Percentiles rank a stretch among this genome's conserved stretches.
These are phyloP conservation scores for Temnothorax rugatulus DNA, from an alignment of 2,888 invertebrate species.

Conservation along the genomic window DNA sequence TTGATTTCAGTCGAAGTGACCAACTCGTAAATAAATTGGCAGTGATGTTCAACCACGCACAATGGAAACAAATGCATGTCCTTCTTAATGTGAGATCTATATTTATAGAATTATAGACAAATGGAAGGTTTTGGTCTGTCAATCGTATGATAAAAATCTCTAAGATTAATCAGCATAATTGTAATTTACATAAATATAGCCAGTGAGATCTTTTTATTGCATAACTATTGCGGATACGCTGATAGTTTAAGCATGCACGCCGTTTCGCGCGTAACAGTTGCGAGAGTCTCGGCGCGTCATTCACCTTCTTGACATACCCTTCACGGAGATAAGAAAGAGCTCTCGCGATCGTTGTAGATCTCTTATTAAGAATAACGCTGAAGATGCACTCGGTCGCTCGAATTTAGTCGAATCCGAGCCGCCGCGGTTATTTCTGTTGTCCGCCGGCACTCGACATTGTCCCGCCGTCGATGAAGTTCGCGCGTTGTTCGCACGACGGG, in stretches of 20 bases:
- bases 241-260: background rate
- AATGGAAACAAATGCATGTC: background rate
- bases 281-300: too few species aligned
- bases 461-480: constrained; percentile 29
- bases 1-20: background rate
- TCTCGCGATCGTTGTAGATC: background rate
- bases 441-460: constrained; percentile 56
- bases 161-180: constrained; percentile 1
- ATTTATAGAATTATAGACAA: too few species aligned
- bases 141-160: background rate
- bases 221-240: background rate
- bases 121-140: background rate
- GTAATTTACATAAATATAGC: background rate
- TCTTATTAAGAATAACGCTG: constrained; percentile 18
- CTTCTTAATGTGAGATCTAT: background rate
- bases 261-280: too few species aligned
- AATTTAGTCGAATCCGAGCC: constrained; percentile 47
- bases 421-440: constrained; percentile 57
- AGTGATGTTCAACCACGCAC: background rate
- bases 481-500: constrained; percentile 14
- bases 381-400: constrained; percentile 24
- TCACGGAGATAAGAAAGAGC: background rate
- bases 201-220: background rate
- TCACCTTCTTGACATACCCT: background rate
- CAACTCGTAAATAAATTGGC: background rate